Evolutionary conservation across 2,113 vertebrate genomes (phyloP).

Genomic region (Boulengeromyrus knoepffleri): DNA sequence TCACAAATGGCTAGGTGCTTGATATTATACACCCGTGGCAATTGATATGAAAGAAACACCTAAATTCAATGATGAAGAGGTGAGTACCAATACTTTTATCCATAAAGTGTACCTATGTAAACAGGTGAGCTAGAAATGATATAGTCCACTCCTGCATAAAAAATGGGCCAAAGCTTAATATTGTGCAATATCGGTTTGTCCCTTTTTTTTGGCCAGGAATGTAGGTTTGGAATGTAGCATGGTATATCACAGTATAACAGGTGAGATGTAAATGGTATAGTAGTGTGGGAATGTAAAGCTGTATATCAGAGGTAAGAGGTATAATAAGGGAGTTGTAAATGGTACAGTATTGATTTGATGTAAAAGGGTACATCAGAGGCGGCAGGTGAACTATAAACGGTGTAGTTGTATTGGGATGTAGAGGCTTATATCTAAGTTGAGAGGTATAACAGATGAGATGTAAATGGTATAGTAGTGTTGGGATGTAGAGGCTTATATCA

Average conservation of each 20-base stretch:
- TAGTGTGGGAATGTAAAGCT: neutral
- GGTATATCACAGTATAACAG: slow-evolving; percentile 19
- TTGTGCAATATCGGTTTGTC: no score
- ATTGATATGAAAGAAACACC: neutral
- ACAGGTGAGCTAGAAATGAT: neutral
- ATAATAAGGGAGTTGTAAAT: neutral
- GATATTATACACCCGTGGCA: neutral
- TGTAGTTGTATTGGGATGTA: neutral
- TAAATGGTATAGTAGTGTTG: neutral
- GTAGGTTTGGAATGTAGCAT: no score
- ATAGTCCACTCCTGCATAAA: neutral
- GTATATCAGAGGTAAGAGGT: neutral
- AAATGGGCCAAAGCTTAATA: no score
- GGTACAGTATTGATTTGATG: neutral
- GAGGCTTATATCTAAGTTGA: neutral
- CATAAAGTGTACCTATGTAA: neutral
- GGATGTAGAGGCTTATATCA: neutral
- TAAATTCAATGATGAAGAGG: neutral
- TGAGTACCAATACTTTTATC: neutral
- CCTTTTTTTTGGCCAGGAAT: no score
- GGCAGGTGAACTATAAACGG: neutral
- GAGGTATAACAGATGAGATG: neutral
- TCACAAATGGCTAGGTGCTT: neutral
- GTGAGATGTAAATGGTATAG: neutral
- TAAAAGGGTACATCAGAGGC: neutral